Evolutionary conservation across 2,113 vertebrate genomes (phyloP).

Genomic region (Gorilla gorilla): DNA sequence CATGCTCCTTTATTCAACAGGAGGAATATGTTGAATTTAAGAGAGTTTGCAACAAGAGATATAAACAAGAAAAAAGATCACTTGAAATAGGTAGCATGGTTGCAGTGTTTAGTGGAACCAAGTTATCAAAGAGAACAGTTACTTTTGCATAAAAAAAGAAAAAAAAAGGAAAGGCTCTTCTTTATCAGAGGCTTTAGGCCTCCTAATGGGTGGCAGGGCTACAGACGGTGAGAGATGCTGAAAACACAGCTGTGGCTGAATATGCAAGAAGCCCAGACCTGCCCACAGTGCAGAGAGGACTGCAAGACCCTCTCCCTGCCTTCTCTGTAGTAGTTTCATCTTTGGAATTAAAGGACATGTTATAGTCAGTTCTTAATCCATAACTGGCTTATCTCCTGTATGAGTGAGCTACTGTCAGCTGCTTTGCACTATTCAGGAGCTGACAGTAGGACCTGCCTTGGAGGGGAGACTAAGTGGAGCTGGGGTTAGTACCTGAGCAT

Average conservation of each 20-base stretch:
- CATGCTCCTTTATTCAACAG: neutral
- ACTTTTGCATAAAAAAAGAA: neutral
- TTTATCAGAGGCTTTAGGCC: neutral
- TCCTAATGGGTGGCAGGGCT: neutral
- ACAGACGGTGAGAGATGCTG: neutral
- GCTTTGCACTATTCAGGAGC: neutral
- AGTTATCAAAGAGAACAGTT: neutral
- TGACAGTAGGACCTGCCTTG: neutral
- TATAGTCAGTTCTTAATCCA: neutral
- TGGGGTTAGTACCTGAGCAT: neutral
- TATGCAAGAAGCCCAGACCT: neutral
- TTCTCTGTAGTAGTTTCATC: neutral
- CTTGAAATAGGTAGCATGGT: neutral
- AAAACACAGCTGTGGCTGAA: neutral
- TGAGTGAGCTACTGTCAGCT: neutral
- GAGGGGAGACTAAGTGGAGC: neutral
- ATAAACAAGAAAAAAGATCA: neutral
- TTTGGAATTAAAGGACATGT: neutral
- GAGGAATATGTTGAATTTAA: neutral
- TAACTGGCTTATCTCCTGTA: neutral
- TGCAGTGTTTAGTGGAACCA: neutral
- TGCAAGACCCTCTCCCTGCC: neutral
- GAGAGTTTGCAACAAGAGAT: neutral
- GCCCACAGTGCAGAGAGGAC: rapidly evolving
- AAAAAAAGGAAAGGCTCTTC: neutral